These are phyloP conservation scores for Isoperla grammatica DNA, from an alignment of 2,888 invertebrate genomes.

Conservation along the genomic window DNA sequence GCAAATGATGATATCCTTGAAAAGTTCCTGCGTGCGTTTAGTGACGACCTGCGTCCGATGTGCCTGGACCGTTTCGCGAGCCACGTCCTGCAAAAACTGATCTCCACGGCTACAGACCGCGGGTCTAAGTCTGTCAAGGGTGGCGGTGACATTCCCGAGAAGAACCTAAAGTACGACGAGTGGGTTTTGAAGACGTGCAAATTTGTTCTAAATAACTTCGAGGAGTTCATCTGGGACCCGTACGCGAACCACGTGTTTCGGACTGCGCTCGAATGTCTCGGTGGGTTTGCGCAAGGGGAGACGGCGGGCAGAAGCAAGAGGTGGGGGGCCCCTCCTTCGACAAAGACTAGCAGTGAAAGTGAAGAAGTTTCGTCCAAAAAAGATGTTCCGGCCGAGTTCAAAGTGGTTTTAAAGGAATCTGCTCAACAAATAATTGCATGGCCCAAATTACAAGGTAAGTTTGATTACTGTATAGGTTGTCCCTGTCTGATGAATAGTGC, in stretches of 20 bases:
- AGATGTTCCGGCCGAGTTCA: slow-evolving; percentile 54
- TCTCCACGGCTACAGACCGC: slow-evolving; percentile 39
- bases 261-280: slow-evolving; percentile 62
- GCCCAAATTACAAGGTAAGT: slow-evolving; percentile 64
- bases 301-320: background rate
- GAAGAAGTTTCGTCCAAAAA: slow-evolving; percentile 45
- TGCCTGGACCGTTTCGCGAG: slow-evolving; percentile 73
- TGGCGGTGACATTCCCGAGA: background rate
- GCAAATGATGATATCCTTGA: slow-evolving; percentile 58
- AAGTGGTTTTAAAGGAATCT: slow-evolving; percentile 58
- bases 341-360: slow-evolving; percentile 40
- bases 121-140: background rate
- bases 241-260: slow-evolving; percentile 74
- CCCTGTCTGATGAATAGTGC: too few species aligned
- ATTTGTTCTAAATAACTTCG: slow-evolving; percentile 76
- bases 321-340: slow-evolving; percentile 13
- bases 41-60: slow-evolving; percentile 60
- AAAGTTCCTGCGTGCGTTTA: slow-evolving; percentile 56
- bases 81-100: slow-evolving; percentile 68
- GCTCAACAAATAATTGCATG: slow-evolving; percentile 57
- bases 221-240: slow-evolving; percentile 73
- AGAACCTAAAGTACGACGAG: slow-evolving; percentile 47
- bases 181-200: slow-evolving; percentile 66
- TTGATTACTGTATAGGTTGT: too few species aligned
- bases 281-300: slow-evolving; percentile 52